Evolutionary conservation across 2,888 invertebrate species (phyloP), one percentile per base, ranked within the genome.

Genomic region (Perizoma affinitatum): DNA sequence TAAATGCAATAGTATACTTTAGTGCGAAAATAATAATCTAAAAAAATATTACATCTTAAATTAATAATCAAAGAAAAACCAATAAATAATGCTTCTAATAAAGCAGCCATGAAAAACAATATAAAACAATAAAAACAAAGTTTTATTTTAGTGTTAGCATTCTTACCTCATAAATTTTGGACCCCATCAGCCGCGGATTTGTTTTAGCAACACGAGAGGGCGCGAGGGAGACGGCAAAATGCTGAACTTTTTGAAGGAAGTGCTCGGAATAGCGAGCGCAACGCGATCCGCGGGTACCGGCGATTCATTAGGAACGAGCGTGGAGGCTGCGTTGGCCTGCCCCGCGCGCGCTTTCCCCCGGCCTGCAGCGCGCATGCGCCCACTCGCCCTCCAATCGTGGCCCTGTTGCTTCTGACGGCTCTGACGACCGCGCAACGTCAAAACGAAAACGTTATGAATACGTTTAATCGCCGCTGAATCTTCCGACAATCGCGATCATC

Each of bases 391-490:
- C 86, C 86, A 87, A 85, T 87, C 79, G 82, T 81, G 77, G 87
- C 85, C 91, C 90, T 91, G 91, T 92, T 92, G 91, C 90, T 88
- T 91, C 89, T 87, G 86, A 87, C 87, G 83, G 79, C 82, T 89
- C 88, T 86, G 86, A 87, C 88, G 83, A 79, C 81, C 78, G 79
- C 80, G 76, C 77, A 78, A 88, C 80, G 84, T 87, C 88, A 86
- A 84, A 87, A 86, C 84, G 83, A 83, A 84, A 88, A 86, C 84
- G 87, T 84, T 80, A 88, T 88, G 90, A 90, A 90, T 89, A 89
- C 87, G 86, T 78, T 84, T 87, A 87, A 89, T 87, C 86, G 84
- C 79, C 80, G 76, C 79, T 71, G 81, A 85, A 87, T 86, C 84
- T 83, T 78, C 79, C 80, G 80, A 86, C 86, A 83, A 87, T 86